Conservation (phyloP, 2,797 vertebrate species). For the Paratrypauchen microcephalus region DNA sequence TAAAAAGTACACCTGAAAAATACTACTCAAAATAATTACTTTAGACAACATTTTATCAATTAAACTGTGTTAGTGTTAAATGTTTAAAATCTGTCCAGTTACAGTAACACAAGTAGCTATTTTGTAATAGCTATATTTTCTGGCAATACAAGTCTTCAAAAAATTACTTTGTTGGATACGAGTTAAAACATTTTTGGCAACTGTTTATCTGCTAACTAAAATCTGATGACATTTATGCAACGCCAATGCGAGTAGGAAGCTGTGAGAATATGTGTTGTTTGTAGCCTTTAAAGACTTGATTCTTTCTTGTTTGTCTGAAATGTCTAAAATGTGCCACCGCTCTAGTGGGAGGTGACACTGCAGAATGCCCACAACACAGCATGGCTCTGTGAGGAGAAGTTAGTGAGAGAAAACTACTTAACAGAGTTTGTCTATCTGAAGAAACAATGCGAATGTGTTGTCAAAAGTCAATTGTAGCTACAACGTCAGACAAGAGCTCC, state of each 20-base stretch:
- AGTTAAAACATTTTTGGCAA: conserved; percentile 22
- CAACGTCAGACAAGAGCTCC: neutral
- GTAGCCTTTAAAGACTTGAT: conserved; percentile 25
- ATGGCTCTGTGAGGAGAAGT: conserved; percentile 26
- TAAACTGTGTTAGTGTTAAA: too few relatives aligned
- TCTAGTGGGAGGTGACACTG: conserved; percentile 73
- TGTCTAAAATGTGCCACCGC: conserved; percentile 41
- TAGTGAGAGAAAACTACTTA: neutral
- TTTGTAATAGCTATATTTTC: too few relatives aligned
- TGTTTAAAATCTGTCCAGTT: too few relatives aligned
- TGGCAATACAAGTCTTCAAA: too few relatives aligned
- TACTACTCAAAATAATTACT: too few relatives aligned
- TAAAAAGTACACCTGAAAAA: too few relatives aligned
- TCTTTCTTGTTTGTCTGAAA: conserved; percentile 15
- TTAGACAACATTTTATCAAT: too few relatives aligned
- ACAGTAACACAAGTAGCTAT: too few relatives aligned
- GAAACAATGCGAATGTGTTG: neutral
- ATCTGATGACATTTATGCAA: conserved; percentile 42
- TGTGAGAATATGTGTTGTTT: conserved; percentile 53
- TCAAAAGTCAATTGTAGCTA: neutral
- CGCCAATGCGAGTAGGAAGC: conserved; percentile 41
- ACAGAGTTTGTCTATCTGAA: neutral
- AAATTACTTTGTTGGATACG: neutral
- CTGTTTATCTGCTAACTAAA: conserved; percentile 17
- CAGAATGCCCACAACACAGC: conserved; percentile 44